phyloP scores from a whole-genome alignment of 2,888 invertebrate species.

The Amiota mariae region DNA sequence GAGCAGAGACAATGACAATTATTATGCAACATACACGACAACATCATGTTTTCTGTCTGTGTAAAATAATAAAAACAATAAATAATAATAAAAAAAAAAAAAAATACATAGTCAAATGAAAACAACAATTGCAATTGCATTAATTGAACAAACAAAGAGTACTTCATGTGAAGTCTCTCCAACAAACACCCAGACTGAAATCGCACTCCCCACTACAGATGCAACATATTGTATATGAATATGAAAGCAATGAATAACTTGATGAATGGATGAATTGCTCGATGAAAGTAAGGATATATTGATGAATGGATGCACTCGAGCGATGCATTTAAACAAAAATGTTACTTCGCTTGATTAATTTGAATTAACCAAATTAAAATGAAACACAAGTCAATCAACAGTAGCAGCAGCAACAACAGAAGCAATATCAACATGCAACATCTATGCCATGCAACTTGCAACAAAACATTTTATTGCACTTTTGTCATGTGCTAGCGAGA shows the following conservation, averaged over 20 bases:
- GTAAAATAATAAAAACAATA: not conserved
- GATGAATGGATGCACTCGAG: not conserved
- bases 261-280: not conserved
- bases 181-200: not conserved
- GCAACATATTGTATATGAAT: not conserved
- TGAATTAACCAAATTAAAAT: slow-evolving; percentile 73
- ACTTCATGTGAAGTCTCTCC: not conserved
- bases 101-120: not conserved
- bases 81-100: not conserved
- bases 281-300: not conserved
- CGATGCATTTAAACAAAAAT: slow-evolving; percentile 28
- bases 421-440: no score
- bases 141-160: slow-evolving; percentile 24
- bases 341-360: slow-evolving; percentile 71
- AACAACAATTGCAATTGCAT: slow-evolving; percentile 20
- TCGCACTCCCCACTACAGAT: no score
- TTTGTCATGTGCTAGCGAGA: slow-evolving; percentile 22
- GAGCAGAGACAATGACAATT: slow-evolving; percentile 1
- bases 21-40: slow-evolving; percentile 18
- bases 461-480: not conserved
- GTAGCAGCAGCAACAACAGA: slow-evolving; percentile 44
- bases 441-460: not conserved
- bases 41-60: not conserved
- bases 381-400: slow-evolving; percentile 69
- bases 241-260: not conserved